These are phyloP conservation scores for Euspilapteryx auroguttella DNA, from an alignment of 2,888 invertebrate genomes.

Conservation along the genomic window DNA sequence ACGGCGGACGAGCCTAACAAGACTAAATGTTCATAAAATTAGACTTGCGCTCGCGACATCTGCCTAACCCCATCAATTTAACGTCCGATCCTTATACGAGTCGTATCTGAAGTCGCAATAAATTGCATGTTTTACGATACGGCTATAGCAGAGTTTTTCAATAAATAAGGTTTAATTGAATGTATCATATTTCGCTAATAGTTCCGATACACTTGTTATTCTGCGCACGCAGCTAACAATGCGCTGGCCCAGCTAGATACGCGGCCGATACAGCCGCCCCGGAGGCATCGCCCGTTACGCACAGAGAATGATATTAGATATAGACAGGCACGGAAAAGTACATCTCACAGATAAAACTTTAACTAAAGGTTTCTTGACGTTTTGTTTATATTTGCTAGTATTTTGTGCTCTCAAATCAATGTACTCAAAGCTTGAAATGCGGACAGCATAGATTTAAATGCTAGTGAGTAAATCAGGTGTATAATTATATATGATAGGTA, in stretches of 20 bases:
- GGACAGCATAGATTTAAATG: no score
- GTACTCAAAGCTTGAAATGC: no score
- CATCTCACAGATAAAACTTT: no score
- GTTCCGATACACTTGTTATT: constrained; percentile 41
- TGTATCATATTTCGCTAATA: constrained; percentile 47
- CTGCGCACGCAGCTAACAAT: constrained; percentile 49
- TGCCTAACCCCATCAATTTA: constrained; percentile 9
- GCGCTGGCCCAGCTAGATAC: constrained; percentile 32
- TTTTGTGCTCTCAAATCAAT: no score
- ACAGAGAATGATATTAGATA: constrained; percentile 42
- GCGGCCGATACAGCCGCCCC: constrained; percentile 29
- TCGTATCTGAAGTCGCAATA: no score
- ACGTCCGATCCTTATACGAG: constrained; percentile 14
- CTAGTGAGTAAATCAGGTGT: no score
- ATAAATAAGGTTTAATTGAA: constrained; percentile 28
- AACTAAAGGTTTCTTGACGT: no score
- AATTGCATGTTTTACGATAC: constrained; percentile 15
- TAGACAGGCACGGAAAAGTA: no score
- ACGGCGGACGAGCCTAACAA: constrained; percentile 10
- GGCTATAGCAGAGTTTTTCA: no score
- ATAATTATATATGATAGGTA: no score
- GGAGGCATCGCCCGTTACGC: constrained; percentile 23
- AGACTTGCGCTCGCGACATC: constrained; percentile 10
- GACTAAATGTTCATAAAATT: constrained; percentile 13
- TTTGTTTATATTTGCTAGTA: no score